Base-by-base conservation (phyloP, 2,888 invertebrate genomes). In the Anoncus sp. region DNA sequence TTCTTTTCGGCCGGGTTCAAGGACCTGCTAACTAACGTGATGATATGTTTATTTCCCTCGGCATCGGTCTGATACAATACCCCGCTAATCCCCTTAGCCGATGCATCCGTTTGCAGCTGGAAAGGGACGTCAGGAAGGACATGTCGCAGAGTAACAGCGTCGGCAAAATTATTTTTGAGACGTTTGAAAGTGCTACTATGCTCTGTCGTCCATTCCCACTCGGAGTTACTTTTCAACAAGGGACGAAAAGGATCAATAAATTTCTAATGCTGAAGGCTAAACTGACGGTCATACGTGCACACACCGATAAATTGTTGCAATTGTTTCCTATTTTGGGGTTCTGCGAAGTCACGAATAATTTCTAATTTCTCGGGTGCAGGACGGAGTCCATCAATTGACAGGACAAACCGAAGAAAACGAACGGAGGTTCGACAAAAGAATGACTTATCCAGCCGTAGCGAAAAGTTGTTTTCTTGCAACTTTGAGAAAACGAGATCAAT, bases 391-490 rank as follows among this genome's bases (percentile, higher is more conserved):
- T 57, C 22, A 3, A 65, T 9, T 3, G 78, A 65, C 3, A 73
- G 9, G 5, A 73, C 22, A 20, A 49, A 79, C 10, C 79, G 75
- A 18, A 76, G 16, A 65, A 76, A 79, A 0, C 83, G 83, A 2
- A 87, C 70, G 10, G 40, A 22, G 0, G 31, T n/a, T 6, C 38
- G 31, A 47, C 65, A 63, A 75, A 85, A 83, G 7, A 57, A 1
- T 0, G 82, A 72, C 78, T 86, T 87, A 6, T 76, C 77, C 9
- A 85, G 57, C 14, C 59, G 83, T 2, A 85, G 49, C 2, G 85
- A 87, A 16, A 86, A 73, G 53, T 65, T 82, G 16, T 2, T 1
- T 1, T 27, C 16, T 27, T 55, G 12, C 55, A 84, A 66, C 53
- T 63, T 70, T 1, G 27, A 18, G 7, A 85, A 82, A 2, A 86